Evolutionary conservation across 2,113 vertebrate species (phyloP), one percentile per base, ranked within the genome.

Genomic region (Chaetura pelagica): DNA sequence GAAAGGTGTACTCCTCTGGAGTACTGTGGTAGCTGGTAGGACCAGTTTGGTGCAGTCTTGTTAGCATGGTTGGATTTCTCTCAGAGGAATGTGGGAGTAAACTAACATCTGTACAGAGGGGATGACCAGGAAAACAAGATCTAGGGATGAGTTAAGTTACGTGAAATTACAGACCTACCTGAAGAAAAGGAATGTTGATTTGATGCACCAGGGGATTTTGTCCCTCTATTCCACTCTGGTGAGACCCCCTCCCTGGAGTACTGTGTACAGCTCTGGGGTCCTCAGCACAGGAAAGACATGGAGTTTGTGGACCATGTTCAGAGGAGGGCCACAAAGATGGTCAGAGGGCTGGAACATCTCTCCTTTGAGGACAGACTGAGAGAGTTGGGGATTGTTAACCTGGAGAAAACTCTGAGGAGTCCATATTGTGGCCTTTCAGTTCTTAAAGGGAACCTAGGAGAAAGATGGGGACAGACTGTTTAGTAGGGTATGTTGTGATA

Each of bases 31-130:
- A 62, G 74, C 35, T 8, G 15, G 66, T 32, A 62, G 74, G 69
- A 79, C 48, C 55, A 24, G 42, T 76, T 66, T 17, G 22, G 20
- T 73, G 68, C 49, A 58, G 27, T 20, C 12, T 15, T 73, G 35
- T 63, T 66, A 21, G 4, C 11, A 15, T 2, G 8, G 2, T 26
- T 62, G 59, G 35, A 49, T 84, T 0, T 1, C 30, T 57, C 2
- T 76, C 21, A 52, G 73, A 62, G 57, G 46, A 89, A 40, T 0
- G 0, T 62, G 16, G 59, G 30, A 78, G 29, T 12, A 66, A 81
- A 15, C 12, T 18, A 27, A 35, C 3, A 29, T 71, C 12, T 66
- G 7, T 78, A 29, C 2, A 5, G 52, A 81, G 51, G 14, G 14
- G 9, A n/a, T 62, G 64, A 58, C 12, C 0, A 3, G 40, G 81